A percentile compares a stretch with the other conserved stretches of the same genome.
phyloP scores from a whole-genome alignment of 2,888 invertebrate genomes.

The Dicyrtoma fusca region DNA sequence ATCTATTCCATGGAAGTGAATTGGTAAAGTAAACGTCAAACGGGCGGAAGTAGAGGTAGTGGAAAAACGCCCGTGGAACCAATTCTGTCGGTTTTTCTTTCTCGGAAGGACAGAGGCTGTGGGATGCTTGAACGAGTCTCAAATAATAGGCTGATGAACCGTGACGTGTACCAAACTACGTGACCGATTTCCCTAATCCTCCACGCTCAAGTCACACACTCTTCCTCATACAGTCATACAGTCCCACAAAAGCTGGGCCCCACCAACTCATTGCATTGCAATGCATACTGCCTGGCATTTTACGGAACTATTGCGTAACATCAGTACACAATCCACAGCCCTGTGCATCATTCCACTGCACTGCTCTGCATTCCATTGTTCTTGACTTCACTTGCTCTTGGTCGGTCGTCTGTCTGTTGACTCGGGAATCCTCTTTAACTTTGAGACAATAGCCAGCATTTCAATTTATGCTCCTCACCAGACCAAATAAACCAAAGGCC shows the following conservation, averaged over 20 bases:
- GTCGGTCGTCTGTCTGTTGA: no score
- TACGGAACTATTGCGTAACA: no score
- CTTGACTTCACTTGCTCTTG: no score
- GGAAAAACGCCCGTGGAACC: constrained; percentile 36
- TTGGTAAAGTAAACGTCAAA: constrained; percentile 33
- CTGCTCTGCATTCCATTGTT: constrained; percentile 12
- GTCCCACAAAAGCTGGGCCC: no score
- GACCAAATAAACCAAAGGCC: no score
- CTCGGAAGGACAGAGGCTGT: constrained; percentile 32
- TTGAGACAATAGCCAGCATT: no score
- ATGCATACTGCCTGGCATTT: no score
- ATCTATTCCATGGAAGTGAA: constrained; percentile 27
- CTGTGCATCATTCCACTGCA: neutral
- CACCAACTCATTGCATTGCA: no score
- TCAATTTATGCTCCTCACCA: no score
- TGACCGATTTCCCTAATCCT: constrained; percentile 37
- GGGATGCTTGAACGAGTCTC: constrained; percentile 29
- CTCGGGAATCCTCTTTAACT: no score
- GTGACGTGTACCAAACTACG: constrained; percentile 36
- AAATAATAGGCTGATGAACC: constrained; percentile 38
- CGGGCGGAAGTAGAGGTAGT: constrained; percentile 33
- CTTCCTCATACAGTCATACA: neutral
- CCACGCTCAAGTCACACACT: constrained; percentile 23
- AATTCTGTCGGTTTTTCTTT: constrained; percentile 36
- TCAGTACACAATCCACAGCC: no score